Evolutionary conservation across 2,797 vertebrate genomes (phyloP).

Genomic region (Tiaroga cobitis): DNA sequence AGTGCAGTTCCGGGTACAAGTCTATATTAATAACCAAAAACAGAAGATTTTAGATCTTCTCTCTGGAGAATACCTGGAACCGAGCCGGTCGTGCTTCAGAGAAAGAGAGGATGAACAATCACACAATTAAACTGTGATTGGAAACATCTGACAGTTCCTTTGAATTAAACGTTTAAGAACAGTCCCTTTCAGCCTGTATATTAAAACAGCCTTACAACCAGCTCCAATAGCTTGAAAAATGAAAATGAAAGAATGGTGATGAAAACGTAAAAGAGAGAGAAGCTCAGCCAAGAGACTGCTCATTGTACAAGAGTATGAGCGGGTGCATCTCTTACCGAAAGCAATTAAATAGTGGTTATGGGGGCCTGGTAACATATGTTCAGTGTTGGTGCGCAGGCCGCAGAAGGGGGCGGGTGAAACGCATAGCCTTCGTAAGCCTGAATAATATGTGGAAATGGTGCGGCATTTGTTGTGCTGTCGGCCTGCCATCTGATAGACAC

Average conservation of each 20-base stretch:
- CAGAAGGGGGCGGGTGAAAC: conserved; percentile 42
- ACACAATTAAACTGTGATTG: conserved; percentile 38
- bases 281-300: conserved; percentile 27
- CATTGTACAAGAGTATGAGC: conserved; percentile 20
- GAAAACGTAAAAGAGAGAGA: conserved; percentile 19
- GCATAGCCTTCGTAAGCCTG: conserved; percentile 53
- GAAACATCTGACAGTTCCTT: conserved; percentile 35
- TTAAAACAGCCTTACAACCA: background rate
- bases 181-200: background rate
- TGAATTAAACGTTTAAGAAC: conserved; percentile 3
- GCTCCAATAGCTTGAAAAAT: conserved; percentile 2
- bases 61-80: conserved; percentile 16
- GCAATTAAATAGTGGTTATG: conserved; percentile 51
- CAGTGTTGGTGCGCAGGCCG: conserved; percentile 45
- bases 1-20: background rate
- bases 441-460: conserved; percentile 64
- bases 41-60: background rate
- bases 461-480: conserved; percentile 67
- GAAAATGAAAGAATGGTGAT: background rate
- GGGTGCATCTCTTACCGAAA: conserved; percentile 46
- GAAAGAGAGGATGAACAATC: conserved; percentile 8
- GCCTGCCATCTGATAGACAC: conserved; percentile 74
- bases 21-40: background rate
- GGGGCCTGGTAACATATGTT: conserved; percentile 53
- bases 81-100: background rate